Evolutionary conservation across 2,888 invertebrate species (phyloP).

Genomic region (Phortica okadai): DNA sequence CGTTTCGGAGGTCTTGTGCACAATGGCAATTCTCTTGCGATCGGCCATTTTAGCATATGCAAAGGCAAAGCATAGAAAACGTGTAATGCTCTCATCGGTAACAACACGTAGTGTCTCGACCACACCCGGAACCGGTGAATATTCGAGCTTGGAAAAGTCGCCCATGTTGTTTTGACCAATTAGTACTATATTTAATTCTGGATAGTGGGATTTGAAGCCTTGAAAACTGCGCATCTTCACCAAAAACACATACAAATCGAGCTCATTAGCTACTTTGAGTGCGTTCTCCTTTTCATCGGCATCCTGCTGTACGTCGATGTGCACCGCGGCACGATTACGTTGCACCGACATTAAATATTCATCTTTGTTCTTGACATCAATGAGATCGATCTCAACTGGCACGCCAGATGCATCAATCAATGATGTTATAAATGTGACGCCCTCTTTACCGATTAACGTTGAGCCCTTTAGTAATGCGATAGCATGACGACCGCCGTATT

Average conservation of each 20-base stretch:
- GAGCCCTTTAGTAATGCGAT: conserved; percentile 61
- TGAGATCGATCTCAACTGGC: conserved; percentile 61
- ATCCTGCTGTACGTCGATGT: conserved; percentile 59
- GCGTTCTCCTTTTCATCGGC: conserved; percentile 52
- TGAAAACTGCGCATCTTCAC: conserved; percentile 58
- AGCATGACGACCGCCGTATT: conserved; percentile 62
- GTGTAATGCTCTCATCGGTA: conserved; percentile 37
- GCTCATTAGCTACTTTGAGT: conserved; percentile 55
- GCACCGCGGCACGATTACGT: conserved; percentile 63
- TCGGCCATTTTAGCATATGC: conserved; percentile 45
- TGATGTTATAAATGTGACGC: conserved; percentile 56
- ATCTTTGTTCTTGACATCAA: conserved; percentile 44
- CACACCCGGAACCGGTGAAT: conserved; percentile 67
- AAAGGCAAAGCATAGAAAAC: conserved; percentile 61
- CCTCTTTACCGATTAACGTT: conserved; percentile 58
- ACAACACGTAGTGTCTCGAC: conserved; percentile 67
- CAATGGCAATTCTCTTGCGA: conserved; percentile 60
- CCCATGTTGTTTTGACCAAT: conserved; percentile 67
- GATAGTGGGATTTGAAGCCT: conserved; percentile 59
- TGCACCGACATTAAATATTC: conserved; percentile 63
- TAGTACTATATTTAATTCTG: conserved; percentile 59
- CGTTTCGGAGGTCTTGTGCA: conserved; percentile 61
- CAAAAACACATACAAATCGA: conserved; percentile 60
- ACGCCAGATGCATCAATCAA: conserved; percentile 59
- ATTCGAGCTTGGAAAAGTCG: conserved; percentile 66